These are phyloP conservation scores for Rhopalosiphum nymphaeae DNA, from an alignment of 2,888 invertebrate genomes.

Conservation along the genomic window DNA sequence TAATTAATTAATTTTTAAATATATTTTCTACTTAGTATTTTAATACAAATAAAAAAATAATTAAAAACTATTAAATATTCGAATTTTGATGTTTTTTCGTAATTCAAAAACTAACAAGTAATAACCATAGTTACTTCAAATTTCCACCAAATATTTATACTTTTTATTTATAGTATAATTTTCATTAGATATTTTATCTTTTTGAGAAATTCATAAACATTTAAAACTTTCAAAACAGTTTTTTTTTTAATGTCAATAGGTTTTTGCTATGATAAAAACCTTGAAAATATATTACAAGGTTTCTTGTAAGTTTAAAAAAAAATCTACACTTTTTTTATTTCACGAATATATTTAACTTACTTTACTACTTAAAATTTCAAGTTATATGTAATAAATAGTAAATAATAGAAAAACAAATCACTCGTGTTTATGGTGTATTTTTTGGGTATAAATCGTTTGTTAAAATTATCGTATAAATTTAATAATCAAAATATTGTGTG, in stretches of 20 bases:
- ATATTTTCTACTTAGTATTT: not conserved
- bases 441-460: not conserved
- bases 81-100: not conserved
- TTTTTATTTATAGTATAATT: not conserved
- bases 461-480: not conserved
- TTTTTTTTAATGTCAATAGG: not conserved
- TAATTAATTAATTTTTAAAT: not conserved
- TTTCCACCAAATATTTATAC: not conserved
- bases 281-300: not conserved
- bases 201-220: not conserved
- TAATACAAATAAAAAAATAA: not conserved
- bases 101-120: not conserved
- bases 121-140: not conserved
- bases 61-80: not conserved
- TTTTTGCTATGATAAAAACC: too few relatives aligned
- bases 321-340: not conserved
- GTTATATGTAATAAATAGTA: not conserved
- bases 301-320: not conserved
- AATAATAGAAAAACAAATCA: not conserved
- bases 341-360: not conserved
- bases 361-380: not conserved
- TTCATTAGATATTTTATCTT: not conserved
- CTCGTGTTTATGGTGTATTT: not conserved
- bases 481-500: not conserved
- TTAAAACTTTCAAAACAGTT: not conserved